Base-by-base conservation (phyloP, 2,797 vertebrate species). In the Danio albolineatus region DNA sequence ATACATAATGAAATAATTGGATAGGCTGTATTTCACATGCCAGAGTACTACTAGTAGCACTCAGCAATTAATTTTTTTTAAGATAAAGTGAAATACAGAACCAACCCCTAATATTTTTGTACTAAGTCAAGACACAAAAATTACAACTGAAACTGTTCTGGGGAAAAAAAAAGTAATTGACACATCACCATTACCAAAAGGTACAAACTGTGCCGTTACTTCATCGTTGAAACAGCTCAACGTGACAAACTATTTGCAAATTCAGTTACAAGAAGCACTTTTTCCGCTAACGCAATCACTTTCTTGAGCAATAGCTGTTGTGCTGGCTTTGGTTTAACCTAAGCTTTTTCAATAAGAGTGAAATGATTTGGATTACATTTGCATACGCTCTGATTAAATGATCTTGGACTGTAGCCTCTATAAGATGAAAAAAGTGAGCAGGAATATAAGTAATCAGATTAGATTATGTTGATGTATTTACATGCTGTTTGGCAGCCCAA, bases 401-500 rank as follows among this genome's bases (percentile, higher is more conserved):
- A 54, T 54, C 14, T 19, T 67, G 0, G 49, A 71, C 4, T 1
- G 16, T 78, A 78, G 65, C 5, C 44, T 57, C 5, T 51, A 67
- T 38, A 36, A 59, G 14, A 57, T 28, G 43, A 8, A 49, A 17
- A 59, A 49, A 48, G 0, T 54, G 14, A 73, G 39, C 6, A 7
- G 9, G 9, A 73, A 46, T 46, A 46, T 21, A 6, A 28, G 16
- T 70, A 53, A 44, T 21, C 4, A 39, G 10, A 48, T 57, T 8
- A 61, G 44, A 70, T 61, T 28, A 61, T 9, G 36, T 43, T 0
- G 41, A 28, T 70, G 16, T 67, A 62, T 64, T 70, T 62, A 61
- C 57, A 54, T 44, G 4, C 28, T 16, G 14, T 54, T 16, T 21
- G 2, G 10, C 19, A 53, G 49, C 10, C 16, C 21, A 10, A 5